These are phyloP conservation scores for Phragmatobia fuliginosa DNA, from an alignment of 2,888 invertebrate genomes.

Conservation along the genomic window DNA sequence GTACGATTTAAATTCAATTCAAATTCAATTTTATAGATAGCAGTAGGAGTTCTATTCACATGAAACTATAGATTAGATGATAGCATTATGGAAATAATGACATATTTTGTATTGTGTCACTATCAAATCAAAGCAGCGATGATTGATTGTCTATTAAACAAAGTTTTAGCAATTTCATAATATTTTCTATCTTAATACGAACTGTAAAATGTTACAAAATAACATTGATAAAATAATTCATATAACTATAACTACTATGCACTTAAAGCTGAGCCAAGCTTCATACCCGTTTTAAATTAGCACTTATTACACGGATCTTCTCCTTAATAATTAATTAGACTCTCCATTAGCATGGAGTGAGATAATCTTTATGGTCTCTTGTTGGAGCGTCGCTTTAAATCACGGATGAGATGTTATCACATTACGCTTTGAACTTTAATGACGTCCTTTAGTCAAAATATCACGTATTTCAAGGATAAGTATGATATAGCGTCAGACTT, in stretches of 20 bases:
- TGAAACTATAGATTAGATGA: no score
- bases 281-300: conserved; percentile 25
- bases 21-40: no score
- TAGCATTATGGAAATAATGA: no score
- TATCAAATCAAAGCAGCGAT: no score
- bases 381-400: conserved; percentile 68
- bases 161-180: no score
- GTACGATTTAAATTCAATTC: no score
- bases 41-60: no score
- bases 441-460: conserved; percentile 67
- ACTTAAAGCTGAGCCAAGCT: conserved; percentile 18
- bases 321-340: conserved; percentile 77
- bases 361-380: conserved; percentile 79
- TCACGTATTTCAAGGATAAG: conserved; percentile 63
- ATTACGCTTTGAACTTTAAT: conserved; percentile 51
- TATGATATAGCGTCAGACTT: conserved; percentile 42
- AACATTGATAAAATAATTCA: background rate
- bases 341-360: conserved; percentile 70
- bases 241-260: conserved; percentile 12
- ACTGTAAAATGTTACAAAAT: background rate
- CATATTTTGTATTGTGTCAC: no score
- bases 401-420: conserved; percentile 53
- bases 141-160: no score
- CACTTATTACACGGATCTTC: conserved; percentile 46
- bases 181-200: background rate